Conservation (phyloP, 2,797 vertebrate genomes). For the Scomberomorus guttatus region DNA sequence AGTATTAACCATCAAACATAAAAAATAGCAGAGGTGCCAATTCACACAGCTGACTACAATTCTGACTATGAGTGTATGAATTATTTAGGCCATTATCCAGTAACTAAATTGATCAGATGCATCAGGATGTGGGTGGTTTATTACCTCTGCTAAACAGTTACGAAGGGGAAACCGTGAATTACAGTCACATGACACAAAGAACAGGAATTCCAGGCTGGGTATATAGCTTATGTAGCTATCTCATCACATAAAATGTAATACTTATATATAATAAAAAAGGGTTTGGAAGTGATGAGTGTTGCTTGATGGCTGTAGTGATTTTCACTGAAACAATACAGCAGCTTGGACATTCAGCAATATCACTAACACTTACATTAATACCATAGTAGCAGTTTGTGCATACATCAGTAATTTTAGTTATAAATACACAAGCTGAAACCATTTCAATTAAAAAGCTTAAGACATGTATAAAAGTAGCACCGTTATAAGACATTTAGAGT, state of each 20-base stretch:
- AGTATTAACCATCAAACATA: neutral
- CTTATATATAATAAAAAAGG: too few species aligned
- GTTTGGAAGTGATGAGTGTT: neutral
- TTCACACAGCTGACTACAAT: neutral
- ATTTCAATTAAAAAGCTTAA: constrained; percentile 21
- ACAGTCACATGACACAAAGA: neutral
- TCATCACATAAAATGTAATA: neutral
- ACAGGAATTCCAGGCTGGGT: neutral
- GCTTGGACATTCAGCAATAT: constrained; percentile 19
- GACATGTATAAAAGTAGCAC: constrained; percentile 12
- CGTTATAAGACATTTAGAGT: constrained; percentile 4
- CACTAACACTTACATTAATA: neutral
- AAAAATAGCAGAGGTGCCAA: neutral
- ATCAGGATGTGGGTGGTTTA: neutral
- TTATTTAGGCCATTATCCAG: neutral
- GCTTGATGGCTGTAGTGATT: neutral
- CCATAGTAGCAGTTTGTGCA: constrained; percentile 46
- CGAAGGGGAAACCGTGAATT: neutral
- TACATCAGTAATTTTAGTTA: constrained; percentile 34
- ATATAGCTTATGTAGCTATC: neutral
- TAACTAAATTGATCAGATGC: neutral
- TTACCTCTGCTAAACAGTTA: neutral
- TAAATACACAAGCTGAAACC: constrained; percentile 33
- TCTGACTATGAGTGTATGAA: too few species aligned
- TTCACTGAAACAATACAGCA: neutral